Conservation (phyloP, 30 jellyfish, hydroid and myxozoan species). For the Phacellophora camtschatica region DNA sequence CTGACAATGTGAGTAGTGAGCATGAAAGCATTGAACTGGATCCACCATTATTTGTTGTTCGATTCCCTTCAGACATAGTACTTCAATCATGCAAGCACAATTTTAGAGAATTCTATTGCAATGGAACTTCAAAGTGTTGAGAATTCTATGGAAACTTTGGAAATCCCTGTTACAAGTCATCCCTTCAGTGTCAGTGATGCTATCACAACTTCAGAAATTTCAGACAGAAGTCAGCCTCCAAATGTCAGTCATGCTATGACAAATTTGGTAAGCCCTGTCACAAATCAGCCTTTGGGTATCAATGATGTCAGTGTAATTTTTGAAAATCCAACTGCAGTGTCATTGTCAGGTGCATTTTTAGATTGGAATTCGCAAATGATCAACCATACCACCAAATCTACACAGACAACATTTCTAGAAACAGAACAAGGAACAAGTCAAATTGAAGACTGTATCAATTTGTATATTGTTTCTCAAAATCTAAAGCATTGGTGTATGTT, state of each 20-base stretch:
- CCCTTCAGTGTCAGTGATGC: neutral
- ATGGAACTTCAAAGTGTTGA: neutral
- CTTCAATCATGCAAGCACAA: neutral
- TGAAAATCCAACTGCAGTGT: neutral
- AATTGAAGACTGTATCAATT: neutral
- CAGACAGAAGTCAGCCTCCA: neutral
- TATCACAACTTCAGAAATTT: neutral
- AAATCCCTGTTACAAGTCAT: neutral
- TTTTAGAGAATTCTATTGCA: neutral
- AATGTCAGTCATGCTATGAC: neutral
- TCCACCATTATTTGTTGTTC: neutral
- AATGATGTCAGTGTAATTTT: neutral
- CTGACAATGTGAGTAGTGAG: neutral
- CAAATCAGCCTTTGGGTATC: neutral
- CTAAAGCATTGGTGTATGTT: neutral
- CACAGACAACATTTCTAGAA: neutral
- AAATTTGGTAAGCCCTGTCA: neutral
- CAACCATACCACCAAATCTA: neutral
- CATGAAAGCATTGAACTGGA: neutral
- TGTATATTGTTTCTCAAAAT: neutral
- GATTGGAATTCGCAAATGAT: neutral
- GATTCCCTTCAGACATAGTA: neutral
- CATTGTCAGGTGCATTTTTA: neutral
- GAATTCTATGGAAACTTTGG: neutral
- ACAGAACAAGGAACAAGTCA: neutral